A percentile compares a stretch with the other conserved stretches of the same genome.
phyloP scores from a whole-genome alignment of 2,888 invertebrate species.

The Ametastegia equiseti region DNA sequence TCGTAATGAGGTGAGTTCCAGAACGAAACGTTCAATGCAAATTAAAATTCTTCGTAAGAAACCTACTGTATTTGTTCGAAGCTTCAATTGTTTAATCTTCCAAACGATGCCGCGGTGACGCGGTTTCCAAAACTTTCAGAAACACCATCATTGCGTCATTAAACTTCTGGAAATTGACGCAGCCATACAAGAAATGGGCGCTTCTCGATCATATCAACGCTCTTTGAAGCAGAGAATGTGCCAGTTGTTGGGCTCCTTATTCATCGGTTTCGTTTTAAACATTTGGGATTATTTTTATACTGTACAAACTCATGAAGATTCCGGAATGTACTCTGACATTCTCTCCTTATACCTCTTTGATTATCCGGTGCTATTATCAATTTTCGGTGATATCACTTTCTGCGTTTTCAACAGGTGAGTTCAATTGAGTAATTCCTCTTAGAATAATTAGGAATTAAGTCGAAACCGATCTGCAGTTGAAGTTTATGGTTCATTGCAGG shows the following conservation, averaged over 20 bases:
- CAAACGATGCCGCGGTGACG: neutral
- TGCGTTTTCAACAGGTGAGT: neutral
- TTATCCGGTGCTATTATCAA: neutral
- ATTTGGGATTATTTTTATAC: neutral
- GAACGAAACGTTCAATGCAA: neutral
- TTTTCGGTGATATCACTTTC: neutral
- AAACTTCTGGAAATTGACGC: neutral
- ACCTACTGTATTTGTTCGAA: neutral
- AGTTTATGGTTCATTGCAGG: neutral
- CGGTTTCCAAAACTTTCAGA: neutral
- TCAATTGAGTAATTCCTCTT: neutral
- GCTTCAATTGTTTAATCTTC: neutral
- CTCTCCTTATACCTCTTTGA: neutral
- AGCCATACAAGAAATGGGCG: neutral
- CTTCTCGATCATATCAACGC: neutral
- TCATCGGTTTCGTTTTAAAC: neutral
- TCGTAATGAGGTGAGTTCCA: neutral
- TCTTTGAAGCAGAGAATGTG: neutral
- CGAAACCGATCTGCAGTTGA: too few species aligned
- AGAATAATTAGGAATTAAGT: neutral
- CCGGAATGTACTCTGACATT: neutral
- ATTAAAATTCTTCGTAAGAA: neutral
- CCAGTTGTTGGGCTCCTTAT: neutral
- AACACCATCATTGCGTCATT: neutral
- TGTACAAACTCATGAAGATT: neutral